Conservation (phyloP, 2,113 vertebrate genomes). For the pig (Sus scrofa) region T2T-Sscrofa CM000826.6:121581001-121581500, state of each 20-base stretch:
- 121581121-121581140: neutral
- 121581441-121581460: neutral
- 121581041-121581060: neutral
- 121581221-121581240: neutral
- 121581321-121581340: neutral
- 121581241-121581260: neutral
- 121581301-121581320: neutral
- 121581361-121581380: neutral
- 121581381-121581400: neutral
- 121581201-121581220: neutral
- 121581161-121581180: neutral
- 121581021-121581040: neutral
- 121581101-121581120: neutral
- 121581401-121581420: neutral
- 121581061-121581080: neutral
- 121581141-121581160: neutral
- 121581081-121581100: no score
- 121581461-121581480: neutral
- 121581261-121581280: neutral
- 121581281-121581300: neutral
- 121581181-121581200: neutral
- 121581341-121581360: neutral
- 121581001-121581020: neutral
- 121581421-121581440: neutral
- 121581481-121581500: neutral